Evolutionary conservation across 2,888 invertebrate species (phyloP).

Genomic region (Cecidostiba fungosa): DNA sequence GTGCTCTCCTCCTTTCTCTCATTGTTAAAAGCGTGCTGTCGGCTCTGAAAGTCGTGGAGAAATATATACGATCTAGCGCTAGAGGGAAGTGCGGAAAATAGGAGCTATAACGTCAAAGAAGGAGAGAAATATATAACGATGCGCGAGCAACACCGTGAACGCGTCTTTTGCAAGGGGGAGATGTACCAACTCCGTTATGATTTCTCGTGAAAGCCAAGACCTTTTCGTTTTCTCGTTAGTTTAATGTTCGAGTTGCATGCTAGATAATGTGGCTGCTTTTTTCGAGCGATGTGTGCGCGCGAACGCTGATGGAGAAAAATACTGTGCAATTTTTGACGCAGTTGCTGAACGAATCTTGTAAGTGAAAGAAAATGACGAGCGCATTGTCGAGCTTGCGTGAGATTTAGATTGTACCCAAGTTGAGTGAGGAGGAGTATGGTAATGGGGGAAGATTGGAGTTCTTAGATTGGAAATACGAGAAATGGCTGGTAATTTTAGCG

Average conservation of each 20-base stretch:
- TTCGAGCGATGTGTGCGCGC: background rate
- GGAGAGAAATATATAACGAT: conserved; percentile 33
- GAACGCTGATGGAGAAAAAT: background rate
- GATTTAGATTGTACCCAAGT: background rate
- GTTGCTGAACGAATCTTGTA: background rate
- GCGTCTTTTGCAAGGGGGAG: conserved; percentile 16
- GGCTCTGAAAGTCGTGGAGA: conserved; percentile 25
- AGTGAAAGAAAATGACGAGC: background rate
- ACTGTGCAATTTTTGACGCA: background rate
- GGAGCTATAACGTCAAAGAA: background rate
- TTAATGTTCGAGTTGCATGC: conserved; percentile 53
- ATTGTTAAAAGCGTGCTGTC: conserved; percentile 43
- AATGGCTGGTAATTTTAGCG: background rate
- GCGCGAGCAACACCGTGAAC: background rate
- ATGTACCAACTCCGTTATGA: conserved; percentile 23
- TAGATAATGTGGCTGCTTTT: conserved; percentile 33
- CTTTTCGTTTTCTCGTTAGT: conserved; percentile 45
- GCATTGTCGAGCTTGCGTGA: background rate
- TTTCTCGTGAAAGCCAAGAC: background rate
- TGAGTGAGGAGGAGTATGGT: background rate
- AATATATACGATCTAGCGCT: background rate
- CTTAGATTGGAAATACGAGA: background rate
- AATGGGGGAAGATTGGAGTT: background rate
- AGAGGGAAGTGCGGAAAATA: conserved; percentile 10
- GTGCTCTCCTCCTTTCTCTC: background rate